Evolutionary conservation across 2,113 vertebrate genomes (phyloP).

Genomic region (Agapornis roseicollis): DNA sequence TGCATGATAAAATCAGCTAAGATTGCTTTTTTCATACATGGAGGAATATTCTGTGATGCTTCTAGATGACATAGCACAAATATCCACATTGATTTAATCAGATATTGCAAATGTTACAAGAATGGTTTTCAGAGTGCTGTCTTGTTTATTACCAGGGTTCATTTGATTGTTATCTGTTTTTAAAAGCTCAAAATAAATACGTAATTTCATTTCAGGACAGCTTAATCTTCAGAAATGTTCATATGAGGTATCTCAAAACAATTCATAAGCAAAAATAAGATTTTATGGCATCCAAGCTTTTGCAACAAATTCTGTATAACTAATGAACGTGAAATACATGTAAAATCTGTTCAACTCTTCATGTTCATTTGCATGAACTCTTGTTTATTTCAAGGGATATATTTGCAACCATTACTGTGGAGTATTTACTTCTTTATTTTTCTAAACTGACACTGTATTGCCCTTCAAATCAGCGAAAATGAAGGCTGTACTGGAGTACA

Average conservation of each 20-base stretch:
- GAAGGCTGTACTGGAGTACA: not conserved
- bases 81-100: not conserved
- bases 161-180: not conserved
- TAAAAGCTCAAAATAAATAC: not conserved
- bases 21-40: not conserved
- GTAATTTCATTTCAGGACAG: not conserved
- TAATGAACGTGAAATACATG: not conserved
- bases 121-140: not conserved
- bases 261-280: not conserved
- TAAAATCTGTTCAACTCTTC: not conserved
- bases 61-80: not conserved
- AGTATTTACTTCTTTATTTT: not conserved
- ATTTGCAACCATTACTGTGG: not conserved
- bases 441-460: not conserved
- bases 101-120: not conserved
- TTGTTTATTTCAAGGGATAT: not conserved
- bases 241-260: not conserved
- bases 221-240: not conserved
- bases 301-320: not conserved
- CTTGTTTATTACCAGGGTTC: not conserved
- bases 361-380: not conserved
- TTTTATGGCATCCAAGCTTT: not conserved
- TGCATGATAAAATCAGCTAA: not conserved
- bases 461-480: not conserved
- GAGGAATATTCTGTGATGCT: not conserved